phyloP scores from a whole-genome alignment of 2,113 vertebrate species.

The Carlito syrichta region DNA sequence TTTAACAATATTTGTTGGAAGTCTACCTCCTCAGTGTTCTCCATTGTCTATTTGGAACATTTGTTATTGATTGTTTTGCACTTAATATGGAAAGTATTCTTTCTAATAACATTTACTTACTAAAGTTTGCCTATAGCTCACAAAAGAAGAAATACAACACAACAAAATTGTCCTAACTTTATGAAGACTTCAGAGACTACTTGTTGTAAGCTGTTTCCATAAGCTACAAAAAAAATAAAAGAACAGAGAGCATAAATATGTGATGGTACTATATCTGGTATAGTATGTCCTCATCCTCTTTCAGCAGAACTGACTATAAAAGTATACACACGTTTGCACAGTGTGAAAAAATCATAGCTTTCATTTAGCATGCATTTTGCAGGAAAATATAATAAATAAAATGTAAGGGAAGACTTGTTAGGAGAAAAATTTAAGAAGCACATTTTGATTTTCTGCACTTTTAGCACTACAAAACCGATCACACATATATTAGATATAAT shows the following conservation, averaged over 20 bases:
- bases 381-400: neutral
- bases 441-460: neutral
- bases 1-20: neutral
- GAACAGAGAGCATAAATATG: neutral
- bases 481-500: constrained; percentile 27
- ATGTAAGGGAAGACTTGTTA: neutral
- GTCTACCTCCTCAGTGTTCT: neutral
- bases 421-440: neutral
- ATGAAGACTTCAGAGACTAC: neutral
- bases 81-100: neutral
- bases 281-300: neutral
- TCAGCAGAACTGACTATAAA: neutral
- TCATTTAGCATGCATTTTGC: neutral
- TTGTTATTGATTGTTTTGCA: neutral
- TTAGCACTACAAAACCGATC: neutral
- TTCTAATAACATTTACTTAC: neutral
- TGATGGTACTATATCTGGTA: neutral
- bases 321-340: neutral
- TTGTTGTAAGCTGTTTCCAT: neutral
- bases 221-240: neutral
- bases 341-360: neutral
- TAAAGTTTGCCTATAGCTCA: neutral
- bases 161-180: neutral
- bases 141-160: neutral
- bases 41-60: neutral